Evolutionary conservation across 1,140 invertebrate genomes (phyloP).

Genomic region (Apis laboriosa): DNA sequence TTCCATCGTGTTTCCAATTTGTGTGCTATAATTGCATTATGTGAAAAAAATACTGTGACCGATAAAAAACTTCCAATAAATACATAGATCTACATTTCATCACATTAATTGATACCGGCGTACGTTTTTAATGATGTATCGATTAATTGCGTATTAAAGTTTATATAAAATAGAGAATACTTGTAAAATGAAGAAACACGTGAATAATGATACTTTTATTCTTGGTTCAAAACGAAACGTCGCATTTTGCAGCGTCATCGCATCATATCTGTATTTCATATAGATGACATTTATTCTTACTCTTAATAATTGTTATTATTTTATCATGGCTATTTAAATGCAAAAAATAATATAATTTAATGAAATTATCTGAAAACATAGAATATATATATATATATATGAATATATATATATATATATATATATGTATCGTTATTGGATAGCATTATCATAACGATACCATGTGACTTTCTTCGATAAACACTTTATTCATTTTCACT

Average conservation of each 20-base stretch:
- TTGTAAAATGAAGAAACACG: slow-evolving; percentile 9
- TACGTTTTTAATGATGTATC: neutral
- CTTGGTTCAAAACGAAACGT: neutral
- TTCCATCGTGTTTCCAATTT: neutral
- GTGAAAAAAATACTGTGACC: neutral
- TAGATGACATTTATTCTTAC: neutral
- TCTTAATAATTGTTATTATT: neutral
- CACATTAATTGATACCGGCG: neutral
- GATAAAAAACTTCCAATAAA: neutral
- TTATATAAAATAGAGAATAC: no score
- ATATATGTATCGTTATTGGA: neutral
- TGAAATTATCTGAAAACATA: neutral
- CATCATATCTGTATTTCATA: neutral
- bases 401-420: neutral
- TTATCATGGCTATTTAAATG: neutral
- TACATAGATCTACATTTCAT: neutral
- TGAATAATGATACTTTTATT: slow-evolving; percentile 4
- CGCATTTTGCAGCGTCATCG: neutral
- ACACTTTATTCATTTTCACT: neutral
- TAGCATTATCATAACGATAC: neutral
- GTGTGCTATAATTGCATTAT: neutral
- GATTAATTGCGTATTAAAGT: neutral
- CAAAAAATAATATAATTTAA: neutral
- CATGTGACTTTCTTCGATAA: neutral
- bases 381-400: neutral